Evolutionary conservation across 2,113 vertebrate species (phyloP), one percentile per base, ranked within the genome.

Genomic region (Pseudorectes ferrugineus): DNA sequence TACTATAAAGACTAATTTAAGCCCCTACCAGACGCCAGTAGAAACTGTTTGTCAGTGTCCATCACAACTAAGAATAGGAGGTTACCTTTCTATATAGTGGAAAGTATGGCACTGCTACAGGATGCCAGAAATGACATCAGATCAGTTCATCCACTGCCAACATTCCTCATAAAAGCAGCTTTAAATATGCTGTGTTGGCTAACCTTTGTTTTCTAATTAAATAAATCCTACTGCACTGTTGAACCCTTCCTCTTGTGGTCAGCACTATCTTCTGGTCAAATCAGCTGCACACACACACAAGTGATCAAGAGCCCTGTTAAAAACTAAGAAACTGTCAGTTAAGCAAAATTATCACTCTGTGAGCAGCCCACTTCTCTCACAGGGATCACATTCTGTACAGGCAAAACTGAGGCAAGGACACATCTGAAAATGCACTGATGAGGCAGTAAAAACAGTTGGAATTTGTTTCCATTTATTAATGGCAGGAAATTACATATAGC

Each of bases 121-220:
- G 81, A 82, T 62, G 87, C 96, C 95, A 97, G 88, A 91, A 89
- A 89, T 95, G 29, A 96, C 87, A 95, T 95, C 93, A 96, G 81
- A 91, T 66, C 89, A 81, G 75, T 48, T 86, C 65, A 89, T 59
- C 25, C 92, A 63, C 89, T 72, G 94, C 95, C 96, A 96, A 76
- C 91, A 91, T 86, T 93, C 83, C 89, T 84, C 67, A 82, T 91
- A 93, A 97, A 95, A 75, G 75, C 94, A 92, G 95, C 68, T 92
- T 93, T 88, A 95, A 93, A 95, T 93, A 81, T 5, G 89, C 95
- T 95, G 94, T 63, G 89, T 55, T 85, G 92, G 91, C 86, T 96
- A 92, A 89, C 89, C 96, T 91, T 91, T 94, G 87, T 79, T 92
- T 85, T 88, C 84, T 88, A 96, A 96, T 96, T 93, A 97, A 96